These are phyloP conservation scores for Xenopus borealis DNA, from an alignment of 2,113 vertebrate species.

Conservation along the genomic window DNA sequence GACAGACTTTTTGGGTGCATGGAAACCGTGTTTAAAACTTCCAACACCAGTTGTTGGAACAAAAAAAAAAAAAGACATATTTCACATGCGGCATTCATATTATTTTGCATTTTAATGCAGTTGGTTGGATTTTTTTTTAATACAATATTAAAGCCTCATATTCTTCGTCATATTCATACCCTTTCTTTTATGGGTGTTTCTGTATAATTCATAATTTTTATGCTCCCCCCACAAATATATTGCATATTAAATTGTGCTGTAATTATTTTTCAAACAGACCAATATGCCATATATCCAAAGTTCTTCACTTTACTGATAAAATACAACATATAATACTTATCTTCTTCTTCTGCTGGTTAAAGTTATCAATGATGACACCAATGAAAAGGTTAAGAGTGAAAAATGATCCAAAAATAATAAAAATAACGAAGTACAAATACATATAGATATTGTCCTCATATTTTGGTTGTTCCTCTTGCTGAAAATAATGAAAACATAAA, in stretches of 20 bases:
- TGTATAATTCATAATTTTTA: background rate
- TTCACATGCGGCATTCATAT: too few relatives aligned
- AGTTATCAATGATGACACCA: conserved; percentile 98
- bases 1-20: too few relatives aligned
- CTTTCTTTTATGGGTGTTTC: background rate
- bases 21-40: too few relatives aligned
- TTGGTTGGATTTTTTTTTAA: too few relatives aligned
- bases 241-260: background rate
- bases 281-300: background rate
- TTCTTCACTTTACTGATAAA: background rate
- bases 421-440: conserved; percentile 95
- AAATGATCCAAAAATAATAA: conserved; percentile 97
- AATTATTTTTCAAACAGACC: too few relatives aligned
- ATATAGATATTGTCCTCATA: conserved; percentile 83
- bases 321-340: conserved; percentile 78
- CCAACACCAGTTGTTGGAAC: too few relatives aligned
- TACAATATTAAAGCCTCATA: too few relatives aligned
- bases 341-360: conserved; percentile 99
- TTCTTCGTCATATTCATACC: too few relatives aligned
- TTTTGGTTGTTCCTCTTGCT: conserved; percentile 71
- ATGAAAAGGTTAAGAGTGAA: conserved; percentile 97
- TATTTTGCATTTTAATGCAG: too few relatives aligned
- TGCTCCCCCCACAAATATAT: background rate
- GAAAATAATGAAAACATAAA: conserved; percentile 44
- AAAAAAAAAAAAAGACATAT: too few relatives aligned